These are phyloP conservation scores for Babylonia areolata DNA, from an alignment of 1,140 invertebrate species.

Conservation along the genomic window DNA sequence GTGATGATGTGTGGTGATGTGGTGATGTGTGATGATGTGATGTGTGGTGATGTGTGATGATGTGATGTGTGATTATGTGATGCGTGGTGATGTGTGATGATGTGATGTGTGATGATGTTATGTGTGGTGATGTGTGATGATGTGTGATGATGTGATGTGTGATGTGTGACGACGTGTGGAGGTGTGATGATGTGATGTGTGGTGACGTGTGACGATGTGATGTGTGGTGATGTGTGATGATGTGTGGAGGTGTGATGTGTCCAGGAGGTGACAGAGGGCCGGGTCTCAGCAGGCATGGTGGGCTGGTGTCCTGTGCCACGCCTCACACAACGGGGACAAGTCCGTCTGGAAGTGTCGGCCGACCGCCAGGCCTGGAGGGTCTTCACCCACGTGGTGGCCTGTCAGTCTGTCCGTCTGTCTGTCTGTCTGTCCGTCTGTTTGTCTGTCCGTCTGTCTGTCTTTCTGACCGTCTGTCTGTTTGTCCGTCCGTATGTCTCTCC, in stretches of 20 bases:
- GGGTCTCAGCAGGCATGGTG: slow-evolving; percentile 17
- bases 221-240: too few relatives aligned
- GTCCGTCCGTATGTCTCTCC: neutral
- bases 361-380: neutral
- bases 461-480: neutral
- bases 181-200: neutral
- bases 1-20: too few relatives aligned
- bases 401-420: neutral
- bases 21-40: too few relatives aligned
- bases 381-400: slow-evolving; percentile 16
- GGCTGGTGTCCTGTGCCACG: slow-evolving; percentile 47
- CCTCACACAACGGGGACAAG: slow-evolving; percentile 33
- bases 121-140: too few relatives aligned
- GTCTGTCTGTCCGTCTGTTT: neutral
- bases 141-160: neutral
- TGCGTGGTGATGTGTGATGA: neutral
- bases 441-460: neutral
- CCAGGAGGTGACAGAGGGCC: slow-evolving; percentile 5
- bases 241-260: neutral
- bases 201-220: too few relatives aligned
- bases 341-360: slow-evolving; percentile 42
- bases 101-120: neutral
- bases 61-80: too few relatives aligned
- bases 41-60: too few relatives aligned
- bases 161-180: too few relatives aligned